Evolutionary conservation across 2,888 invertebrate genomes (phyloP), one percentile per base, ranked within the genome.

Genomic region (Acanthoscelides obtectus): DNA sequence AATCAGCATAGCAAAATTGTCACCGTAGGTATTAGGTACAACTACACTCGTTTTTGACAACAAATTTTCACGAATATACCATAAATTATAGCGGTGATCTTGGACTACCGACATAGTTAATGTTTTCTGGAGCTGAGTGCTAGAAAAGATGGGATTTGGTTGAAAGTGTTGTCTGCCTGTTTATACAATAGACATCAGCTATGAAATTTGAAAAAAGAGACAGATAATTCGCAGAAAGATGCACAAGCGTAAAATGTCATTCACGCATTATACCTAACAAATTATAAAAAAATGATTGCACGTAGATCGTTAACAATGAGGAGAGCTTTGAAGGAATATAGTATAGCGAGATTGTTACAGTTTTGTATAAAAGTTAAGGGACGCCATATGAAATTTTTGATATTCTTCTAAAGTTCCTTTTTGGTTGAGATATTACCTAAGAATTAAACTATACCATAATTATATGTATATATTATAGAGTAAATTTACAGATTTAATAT

Each of bases 401-500:
- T 82, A 82, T 82, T 79, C 80, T 80, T 82, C 81, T 81, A 81
- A 82, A 79, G 76, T 79, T 80, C 79, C 81, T 82, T 82, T 80
- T 83, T 81, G 81, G 78, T 82, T 82, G 81, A 84, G 81, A 83
- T 83, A 82, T 81, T 82, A 80, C 78, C 80, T 82, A 83, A 77
- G 82, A 83, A 83, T 84, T 82, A 84, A 67, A 83, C 83, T 83
- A 83, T 83, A 82, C 80, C 82, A 82, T 83, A 82, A 81, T 82
- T 79, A 80, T 83, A 84, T 85, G 81, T 84, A 84, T 84, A 83
- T 83, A 80, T 82, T 83, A 83, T 84, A 84, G 84, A 84, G 84
- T 84, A 85, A 85, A 84, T 85, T 85, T 85, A 85, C 85, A 85
- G 84, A 85, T 84, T 84, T 76, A 83, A 84, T 84, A 84, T 83